Conservation (phyloP, 2,797 vertebrate genomes). For the Amazonetta brasiliensis region DNA sequence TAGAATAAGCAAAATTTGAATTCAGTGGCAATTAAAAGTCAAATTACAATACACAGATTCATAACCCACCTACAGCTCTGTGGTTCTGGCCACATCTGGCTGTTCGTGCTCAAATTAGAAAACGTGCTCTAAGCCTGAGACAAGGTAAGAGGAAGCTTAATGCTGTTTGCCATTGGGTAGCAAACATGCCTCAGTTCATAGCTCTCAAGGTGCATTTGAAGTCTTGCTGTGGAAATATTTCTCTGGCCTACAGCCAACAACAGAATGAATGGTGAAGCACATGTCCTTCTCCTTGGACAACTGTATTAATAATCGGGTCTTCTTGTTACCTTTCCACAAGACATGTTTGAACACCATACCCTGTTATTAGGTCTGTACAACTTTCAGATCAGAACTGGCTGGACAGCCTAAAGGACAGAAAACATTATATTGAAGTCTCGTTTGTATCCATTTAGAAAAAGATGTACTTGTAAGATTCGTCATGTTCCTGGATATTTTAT, state of each 20-base stretch:
- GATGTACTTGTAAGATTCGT: not conserved
- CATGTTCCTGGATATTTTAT: not conserved
- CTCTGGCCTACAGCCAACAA: not conserved
- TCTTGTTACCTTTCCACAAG: not conserved
- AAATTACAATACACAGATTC: not conserved
- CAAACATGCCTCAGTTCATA: not conserved
- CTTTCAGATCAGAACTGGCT: not conserved
- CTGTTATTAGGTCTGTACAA: not conserved
- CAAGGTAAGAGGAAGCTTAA: not conserved
- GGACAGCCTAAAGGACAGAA: not conserved
- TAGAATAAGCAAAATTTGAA: not conserved
- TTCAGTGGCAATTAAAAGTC: not conserved
- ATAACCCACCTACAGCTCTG: not conserved
- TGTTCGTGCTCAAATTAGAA: not conserved
- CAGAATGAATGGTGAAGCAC: not conserved
- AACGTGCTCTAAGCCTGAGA: not conserved
- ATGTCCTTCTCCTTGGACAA: not conserved
- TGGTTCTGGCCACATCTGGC: not conserved
- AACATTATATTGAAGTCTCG: not conserved
- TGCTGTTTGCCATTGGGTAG: not conserved
- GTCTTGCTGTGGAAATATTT: not conserved
- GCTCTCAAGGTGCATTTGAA: not conserved
- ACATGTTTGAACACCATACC: not conserved
- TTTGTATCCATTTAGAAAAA: not conserved
- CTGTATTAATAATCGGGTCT: not conserved